These are phyloP conservation scores for Octonoba sinensis DNA, from an alignment of 2,888 invertebrate genomes.

Conservation along the genomic window DNA sequence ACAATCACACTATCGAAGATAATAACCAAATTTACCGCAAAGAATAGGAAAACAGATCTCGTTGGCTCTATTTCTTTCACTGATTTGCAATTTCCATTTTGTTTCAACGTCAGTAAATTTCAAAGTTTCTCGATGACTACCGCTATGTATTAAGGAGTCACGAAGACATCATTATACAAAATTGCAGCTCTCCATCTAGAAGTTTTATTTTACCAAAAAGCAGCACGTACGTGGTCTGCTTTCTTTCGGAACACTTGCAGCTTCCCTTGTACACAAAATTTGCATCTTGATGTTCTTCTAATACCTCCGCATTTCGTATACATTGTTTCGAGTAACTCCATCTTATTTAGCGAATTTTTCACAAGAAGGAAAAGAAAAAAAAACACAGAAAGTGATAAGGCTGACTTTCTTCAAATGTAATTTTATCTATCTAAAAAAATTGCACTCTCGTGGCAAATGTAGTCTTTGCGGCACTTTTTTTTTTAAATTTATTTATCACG, in stretches of 20 bases:
- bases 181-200: constrained; percentile 30
- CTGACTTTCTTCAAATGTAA: not conserved
- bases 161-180: constrained; percentile 46
- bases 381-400: constrained; percentile 27
- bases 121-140: not conserved
- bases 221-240: too few relatives aligned
- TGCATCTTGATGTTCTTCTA: constrained; percentile 45
- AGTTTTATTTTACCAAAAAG: constrained; percentile 36
- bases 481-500: too few relatives aligned
- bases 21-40: too few relatives aligned
- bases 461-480: too few relatives aligned
- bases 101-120: constrained; percentile 23
- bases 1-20: too few relatives aligned
- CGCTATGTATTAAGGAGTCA: constrained; percentile 19
- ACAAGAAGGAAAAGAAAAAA: constrained; percentile 3
- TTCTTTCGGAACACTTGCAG: too few relatives aligned
- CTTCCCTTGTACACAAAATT: constrained; percentile 15
- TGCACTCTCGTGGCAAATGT: too few relatives aligned
- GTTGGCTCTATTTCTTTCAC: not conserved
- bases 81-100: constrained; percentile 31
- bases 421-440: too few relatives aligned
- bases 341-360: constrained; percentile 17
- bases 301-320: constrained; percentile 40
- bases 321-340: constrained; percentile 35
- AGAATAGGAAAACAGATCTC: too few relatives aligned